Conservation (phyloP, 2,888 invertebrate species). For the Drosophila mettleri region DNA sequence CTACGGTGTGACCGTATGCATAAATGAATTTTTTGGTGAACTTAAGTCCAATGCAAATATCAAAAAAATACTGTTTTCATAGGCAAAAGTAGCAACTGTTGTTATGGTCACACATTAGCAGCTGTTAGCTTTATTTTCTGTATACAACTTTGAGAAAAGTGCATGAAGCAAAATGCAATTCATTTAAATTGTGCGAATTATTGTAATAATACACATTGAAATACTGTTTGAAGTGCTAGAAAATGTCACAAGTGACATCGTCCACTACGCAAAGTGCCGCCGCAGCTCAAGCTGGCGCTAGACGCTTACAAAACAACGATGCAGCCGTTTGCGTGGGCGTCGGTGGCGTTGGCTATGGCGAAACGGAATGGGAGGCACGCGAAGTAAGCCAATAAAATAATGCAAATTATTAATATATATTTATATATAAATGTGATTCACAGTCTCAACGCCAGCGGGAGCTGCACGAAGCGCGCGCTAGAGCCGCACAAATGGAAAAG, state of each 20-base stretch:
- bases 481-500: conserved; percentile 99
- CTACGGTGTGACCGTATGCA: conserved; percentile 10
- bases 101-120: conserved; percentile 28
- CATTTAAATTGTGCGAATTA: conserved; percentile 19
- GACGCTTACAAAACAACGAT: conserved; percentile 54
- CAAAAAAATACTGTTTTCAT: conserved; percentile 2
- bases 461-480: conserved; percentile 96
- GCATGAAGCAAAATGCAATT: conserved; percentile 54
- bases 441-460: conserved; percentile 88
- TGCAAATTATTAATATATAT: conserved; percentile 1
- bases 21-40: not conserved
- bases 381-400: conserved; percentile 69
- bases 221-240: conserved; percentile 8
- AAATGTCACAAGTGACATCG: conserved; percentile 60
- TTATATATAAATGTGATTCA: conserved; percentile 15
- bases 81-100: not conserved
- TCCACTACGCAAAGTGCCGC: conserved; percentile 62
- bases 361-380: conserved; percentile 85
- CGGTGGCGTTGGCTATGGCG: conserved; percentile 74
- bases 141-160: conserved; percentile 58
- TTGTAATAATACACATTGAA: conserved; percentile 3
- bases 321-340: conserved; percentile 61
- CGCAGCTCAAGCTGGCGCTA: conserved; percentile 48
- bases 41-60: accelerated
- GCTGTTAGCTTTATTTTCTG: conserved; percentile 55